Conservation (phyloP, 2,888 invertebrate genomes). For the Gnatocerus cornutus region DNA sequence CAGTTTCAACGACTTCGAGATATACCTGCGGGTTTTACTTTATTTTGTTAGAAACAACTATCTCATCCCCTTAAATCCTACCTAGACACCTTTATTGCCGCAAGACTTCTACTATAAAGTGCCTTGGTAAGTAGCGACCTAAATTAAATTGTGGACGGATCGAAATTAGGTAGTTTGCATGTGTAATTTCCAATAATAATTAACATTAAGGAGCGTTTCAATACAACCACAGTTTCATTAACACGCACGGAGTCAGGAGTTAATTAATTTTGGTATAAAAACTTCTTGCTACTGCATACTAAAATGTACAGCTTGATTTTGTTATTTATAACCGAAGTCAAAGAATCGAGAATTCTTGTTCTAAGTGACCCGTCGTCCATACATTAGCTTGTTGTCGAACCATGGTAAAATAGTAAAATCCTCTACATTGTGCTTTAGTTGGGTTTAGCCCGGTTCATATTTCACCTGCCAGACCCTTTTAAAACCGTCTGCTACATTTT, state of each 20-base stretch:
- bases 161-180: constrained; percentile 26
- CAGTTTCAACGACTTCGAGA: no score
- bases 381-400: constrained; percentile 15
- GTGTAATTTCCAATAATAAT: constrained; percentile 23
- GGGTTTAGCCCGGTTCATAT: constrained; percentile 27
- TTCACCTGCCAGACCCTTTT: constrained; percentile 41
- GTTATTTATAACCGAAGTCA: no score
- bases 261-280: neutral
- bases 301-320: no score
- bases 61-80: no score
- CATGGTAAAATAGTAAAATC: neutral
- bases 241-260: neutral
- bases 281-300: no score
- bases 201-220: constrained; percentile 3
- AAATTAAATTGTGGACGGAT: constrained; percentile 38
- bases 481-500: constrained; percentile 35
- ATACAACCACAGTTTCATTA: neutral
- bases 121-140: constrained; percentile 10
- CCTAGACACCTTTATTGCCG: neutral
- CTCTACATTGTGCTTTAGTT: constrained; percentile 18
- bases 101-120: neutral
- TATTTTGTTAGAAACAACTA: no score
- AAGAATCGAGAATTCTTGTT: no score
- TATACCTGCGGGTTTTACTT: no score
- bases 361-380: neutral